Percentiles rank a stretch among this genome's conserved stretches.
Evolutionary conservation across 2,888 invertebrate species (phyloP).

Genomic region (Galerucella nymphaeae): DNA sequence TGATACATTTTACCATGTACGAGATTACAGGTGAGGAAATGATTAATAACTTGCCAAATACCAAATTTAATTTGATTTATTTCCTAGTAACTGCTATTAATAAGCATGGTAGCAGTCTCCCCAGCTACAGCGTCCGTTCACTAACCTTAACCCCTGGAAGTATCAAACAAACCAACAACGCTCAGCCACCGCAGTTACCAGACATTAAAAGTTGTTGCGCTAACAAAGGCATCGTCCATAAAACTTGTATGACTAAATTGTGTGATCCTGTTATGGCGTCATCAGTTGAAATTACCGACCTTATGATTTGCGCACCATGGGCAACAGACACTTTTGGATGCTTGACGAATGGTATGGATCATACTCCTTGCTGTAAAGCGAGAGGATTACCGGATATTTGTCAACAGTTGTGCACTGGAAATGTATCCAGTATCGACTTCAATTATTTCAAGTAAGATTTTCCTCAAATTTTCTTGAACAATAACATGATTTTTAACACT

Average conservation of each 20-base stretch:
- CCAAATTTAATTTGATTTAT: background rate
- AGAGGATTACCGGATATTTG: slow-evolving; percentile 81
- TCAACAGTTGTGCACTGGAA: slow-evolving; percentile 82
- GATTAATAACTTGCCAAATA: background rate
- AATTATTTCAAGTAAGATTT: slow-evolving; percentile 82
- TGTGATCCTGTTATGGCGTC: slow-evolving; percentile 77
- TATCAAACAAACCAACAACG: slow-evolving; percentile 69
- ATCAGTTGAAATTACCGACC: slow-evolving; percentile 74
- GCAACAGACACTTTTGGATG: slow-evolving; percentile 84
- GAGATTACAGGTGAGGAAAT: slow-evolving; percentile 67
- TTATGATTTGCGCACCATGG: slow-evolving; percentile 93
- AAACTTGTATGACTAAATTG: slow-evolving; percentile 70
- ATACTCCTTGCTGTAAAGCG: slow-evolving; percentile 82
- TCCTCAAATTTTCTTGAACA: background rate
- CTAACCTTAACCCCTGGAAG: slow-evolving; percentile 77
- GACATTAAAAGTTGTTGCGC: slow-evolving; percentile 79
- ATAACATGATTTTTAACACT: too few species aligned
- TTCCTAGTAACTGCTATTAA: slow-evolving; percentile 75
- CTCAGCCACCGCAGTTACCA: slow-evolving; percentile 76
- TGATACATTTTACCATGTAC: slow-evolving; percentile 85
- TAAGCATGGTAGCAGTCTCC: slow-evolving; percentile 80
- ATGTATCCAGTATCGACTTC: slow-evolving; percentile 81
- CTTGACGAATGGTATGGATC: slow-evolving; percentile 82
- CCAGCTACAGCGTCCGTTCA: slow-evolving; percentile 77
- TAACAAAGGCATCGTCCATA: slow-evolving; percentile 76